Conservation (phyloP, 2,888 invertebrate genomes). For the Alloscopus bannaensis region DNA sequence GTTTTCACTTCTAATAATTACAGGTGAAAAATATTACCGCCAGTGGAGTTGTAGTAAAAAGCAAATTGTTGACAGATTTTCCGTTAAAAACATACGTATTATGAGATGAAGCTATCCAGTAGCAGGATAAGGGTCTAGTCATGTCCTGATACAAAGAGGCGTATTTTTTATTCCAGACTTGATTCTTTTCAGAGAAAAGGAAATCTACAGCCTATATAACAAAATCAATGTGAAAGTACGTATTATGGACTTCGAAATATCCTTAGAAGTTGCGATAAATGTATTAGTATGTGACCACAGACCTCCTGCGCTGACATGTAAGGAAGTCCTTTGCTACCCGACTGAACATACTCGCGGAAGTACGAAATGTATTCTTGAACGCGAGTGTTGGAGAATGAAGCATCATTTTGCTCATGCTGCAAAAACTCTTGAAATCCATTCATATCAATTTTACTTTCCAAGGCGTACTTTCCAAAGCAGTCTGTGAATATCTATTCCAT, state of each 20-base stretch:
- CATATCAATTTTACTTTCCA: conserved; percentile 49
- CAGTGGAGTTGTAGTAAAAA: no score
- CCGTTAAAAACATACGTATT: conserved; percentile 83
- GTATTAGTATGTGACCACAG: neutral
- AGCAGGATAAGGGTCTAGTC: conserved; percentile 64
- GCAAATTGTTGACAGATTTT: no score
- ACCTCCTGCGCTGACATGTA: conserved; percentile 63
- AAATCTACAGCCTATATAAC: conserved; percentile 55
- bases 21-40: no score
- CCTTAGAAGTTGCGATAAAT: neutral
- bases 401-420: conserved; percentile 56
- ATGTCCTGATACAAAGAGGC: conserved; percentile 57
- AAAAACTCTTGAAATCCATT: conserved; percentile 63
- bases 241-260: neutral
- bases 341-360: conserved; percentile 56
- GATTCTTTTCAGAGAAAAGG: conserved; percentile 64
- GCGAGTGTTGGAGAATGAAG: conserved; percentile 9
- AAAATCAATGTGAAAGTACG: neutral
- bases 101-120: conserved; percentile 89
- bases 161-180: conserved; percentile 61
- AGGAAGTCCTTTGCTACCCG: conserved; percentile 50
- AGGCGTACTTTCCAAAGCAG: conserved; percentile 62
- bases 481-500: conserved; percentile 68
- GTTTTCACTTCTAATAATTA: no score
- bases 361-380: conserved; percentile 39